Percentiles rank a stretch among this genome's conserved stretches.
phyloP scores from a whole-genome alignment of 2,113 vertebrate species.

The Cyrtonyx montezumae region DNA sequence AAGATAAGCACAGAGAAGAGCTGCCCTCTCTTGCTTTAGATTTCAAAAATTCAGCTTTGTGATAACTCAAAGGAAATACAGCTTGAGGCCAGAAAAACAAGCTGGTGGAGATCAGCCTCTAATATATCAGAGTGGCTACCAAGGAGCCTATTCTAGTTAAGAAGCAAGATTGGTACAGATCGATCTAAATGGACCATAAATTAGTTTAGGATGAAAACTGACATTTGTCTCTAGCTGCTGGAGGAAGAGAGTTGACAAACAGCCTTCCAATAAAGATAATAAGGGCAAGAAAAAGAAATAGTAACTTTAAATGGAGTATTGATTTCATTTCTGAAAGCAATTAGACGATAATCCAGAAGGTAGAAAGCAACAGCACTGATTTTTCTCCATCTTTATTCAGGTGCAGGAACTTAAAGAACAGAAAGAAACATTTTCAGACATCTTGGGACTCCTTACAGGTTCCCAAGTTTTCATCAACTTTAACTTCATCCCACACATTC shows the following conservation, averaged over 20 bases:
- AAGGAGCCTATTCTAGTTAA: background rate
- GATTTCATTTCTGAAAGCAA: background rate
- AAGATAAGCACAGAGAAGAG: background rate
- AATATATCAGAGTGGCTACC: background rate
- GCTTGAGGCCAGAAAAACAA: background rate
- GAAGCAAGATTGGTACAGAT: background rate
- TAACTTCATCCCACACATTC: background rate
- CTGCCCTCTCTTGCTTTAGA: background rate
- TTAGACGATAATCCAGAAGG: background rate
- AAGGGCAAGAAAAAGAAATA: accelerated
- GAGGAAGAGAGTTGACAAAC: background rate
- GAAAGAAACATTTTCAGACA: background rate
- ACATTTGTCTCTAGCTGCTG: background rate
- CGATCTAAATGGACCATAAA: background rate
- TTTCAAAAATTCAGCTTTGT: background rate
- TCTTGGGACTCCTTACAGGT: background rate
- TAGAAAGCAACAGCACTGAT: background rate
- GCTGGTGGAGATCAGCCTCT: background rate
- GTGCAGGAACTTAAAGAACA: background rate
- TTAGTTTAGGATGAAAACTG: background rate
- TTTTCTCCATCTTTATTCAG: background rate
- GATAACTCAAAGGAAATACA: background rate
- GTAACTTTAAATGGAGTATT: background rate
- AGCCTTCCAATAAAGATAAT: background rate
- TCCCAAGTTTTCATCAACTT: background rate